phyloP scores from a whole-genome alignment of 2,113 vertebrate species.

The Zeus faber region DNA sequence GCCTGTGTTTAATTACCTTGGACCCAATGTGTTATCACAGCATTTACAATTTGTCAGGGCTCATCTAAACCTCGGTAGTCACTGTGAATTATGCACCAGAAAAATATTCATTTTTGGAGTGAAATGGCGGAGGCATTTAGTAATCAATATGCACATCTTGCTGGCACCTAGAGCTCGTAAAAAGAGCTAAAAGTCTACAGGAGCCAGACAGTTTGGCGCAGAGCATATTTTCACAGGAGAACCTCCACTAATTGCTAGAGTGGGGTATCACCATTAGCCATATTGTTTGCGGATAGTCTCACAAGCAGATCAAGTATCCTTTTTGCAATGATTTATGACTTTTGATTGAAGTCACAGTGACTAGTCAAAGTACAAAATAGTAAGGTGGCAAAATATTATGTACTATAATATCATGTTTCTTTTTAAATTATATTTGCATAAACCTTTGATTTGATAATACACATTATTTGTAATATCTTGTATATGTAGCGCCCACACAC shows the following conservation, averaged over 20 bases:
- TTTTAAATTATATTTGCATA: neutral
- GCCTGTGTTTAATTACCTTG: slow-evolving; percentile 19
- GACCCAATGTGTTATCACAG: slow-evolving; percentile 21
- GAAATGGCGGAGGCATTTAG: slow-evolving; percentile 40
- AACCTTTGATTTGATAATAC: neutral
- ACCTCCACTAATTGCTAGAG: slow-evolving; percentile 54
- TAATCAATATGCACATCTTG: slow-evolving; percentile 60
- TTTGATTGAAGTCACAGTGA: too few relatives aligned
- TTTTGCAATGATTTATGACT: too few relatives aligned
- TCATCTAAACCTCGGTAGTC: slow-evolving; percentile 37
- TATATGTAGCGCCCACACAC: too few relatives aligned
- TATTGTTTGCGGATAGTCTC: slow-evolving; percentile 32
- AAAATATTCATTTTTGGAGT: slow-evolving; percentile 36
- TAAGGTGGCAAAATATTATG: neutral
- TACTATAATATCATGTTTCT: neutral
- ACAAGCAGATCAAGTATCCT: slow-evolving; percentile 32
- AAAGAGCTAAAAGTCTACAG: slow-evolving; percentile 43
- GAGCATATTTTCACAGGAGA: slow-evolving; percentile 49
- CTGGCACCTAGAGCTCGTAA: slow-evolving; percentile 51
- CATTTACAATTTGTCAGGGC: slow-evolving; percentile 42
- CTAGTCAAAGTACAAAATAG: neutral
- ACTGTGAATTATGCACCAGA: slow-evolving; percentile 54
- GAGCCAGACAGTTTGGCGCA: slow-evolving; percentile 60
- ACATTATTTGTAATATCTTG: neutral
- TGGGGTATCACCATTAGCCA: slow-evolving; percentile 42